A percentile compares a stretch with the other conserved stretches of the same genome.
Conservation (phyloP, 2,888 invertebrate genomes). For the Gryllus longicercus region DNA sequence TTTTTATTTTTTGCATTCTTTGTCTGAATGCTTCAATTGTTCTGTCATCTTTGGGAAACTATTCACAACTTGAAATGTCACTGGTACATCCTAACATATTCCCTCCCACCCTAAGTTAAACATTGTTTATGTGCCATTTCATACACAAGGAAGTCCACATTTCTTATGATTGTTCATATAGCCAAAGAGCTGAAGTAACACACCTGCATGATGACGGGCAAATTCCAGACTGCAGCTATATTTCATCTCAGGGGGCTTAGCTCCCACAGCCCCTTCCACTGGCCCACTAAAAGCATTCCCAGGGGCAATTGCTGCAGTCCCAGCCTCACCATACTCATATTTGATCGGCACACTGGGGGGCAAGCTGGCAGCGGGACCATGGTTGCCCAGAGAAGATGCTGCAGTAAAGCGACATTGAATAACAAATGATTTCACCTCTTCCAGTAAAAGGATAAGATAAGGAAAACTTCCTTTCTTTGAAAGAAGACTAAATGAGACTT, state of each 20-base stretch:
- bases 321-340: constrained; percentile 54
- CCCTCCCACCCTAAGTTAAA: no score
- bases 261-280: constrained; percentile 52
- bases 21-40: not conserved
- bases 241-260: constrained; percentile 60
- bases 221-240: constrained; percentile 70
- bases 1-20: not conserved
- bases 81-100: not conserved
- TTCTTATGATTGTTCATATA: not conserved
- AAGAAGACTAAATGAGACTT: no score
- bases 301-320: constrained; percentile 44
- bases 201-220: constrained; percentile 43
- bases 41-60: not conserved
- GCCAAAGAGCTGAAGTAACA: not conserved
- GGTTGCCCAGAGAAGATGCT: constrained; percentile 35
- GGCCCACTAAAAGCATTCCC: constrained; percentile 47
- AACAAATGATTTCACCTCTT: no score
- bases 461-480: no score
- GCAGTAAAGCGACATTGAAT: not conserved
- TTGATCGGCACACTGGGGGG: constrained; percentile 48
- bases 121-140: not conserved
- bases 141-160: not conserved
- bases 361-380: constrained; percentile 34
- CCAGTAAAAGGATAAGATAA: no score
- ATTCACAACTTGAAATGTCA: not conserved